These are phyloP conservation scores for Diaperis boleti DNA, from an alignment of 2,888 invertebrate species.

Conservation along the genomic window DNA sequence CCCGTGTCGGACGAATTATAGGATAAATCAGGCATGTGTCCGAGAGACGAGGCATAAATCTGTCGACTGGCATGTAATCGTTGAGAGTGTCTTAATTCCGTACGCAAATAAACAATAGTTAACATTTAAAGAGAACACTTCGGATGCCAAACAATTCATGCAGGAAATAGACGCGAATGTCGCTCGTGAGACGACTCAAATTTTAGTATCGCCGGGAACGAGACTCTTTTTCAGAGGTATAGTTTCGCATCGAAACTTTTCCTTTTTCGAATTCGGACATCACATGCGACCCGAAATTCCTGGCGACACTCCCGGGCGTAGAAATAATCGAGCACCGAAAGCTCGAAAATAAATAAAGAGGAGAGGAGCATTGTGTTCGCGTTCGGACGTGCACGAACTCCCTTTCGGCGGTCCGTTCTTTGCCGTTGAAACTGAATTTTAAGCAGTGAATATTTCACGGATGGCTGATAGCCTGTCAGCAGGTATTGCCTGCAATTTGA, in stretches of 20 bases:
- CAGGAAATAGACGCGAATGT: slow-evolving; percentile 26
- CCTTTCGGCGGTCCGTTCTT: slow-evolving; percentile 50
- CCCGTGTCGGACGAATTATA: slow-evolving; percentile 15
- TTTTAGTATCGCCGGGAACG: too few species aligned
- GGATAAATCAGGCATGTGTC: slow-evolving; percentile 32
- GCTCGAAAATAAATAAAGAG: not conserved
- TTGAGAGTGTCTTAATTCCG: slow-evolving; percentile 50
- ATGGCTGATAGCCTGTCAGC: slow-evolving; percentile 59
- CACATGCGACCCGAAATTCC: too few species aligned
- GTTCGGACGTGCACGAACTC: slow-evolving; percentile 47
- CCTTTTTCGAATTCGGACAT: too few species aligned
- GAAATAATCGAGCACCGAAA: slow-evolving; percentile 10
- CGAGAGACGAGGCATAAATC: slow-evolving; percentile 28
- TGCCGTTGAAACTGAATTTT: slow-evolving; percentile 59
- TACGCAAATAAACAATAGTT: slow-evolving; percentile 55
- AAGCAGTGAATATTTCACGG: slow-evolving; percentile 60
- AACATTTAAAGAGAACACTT: slow-evolving; percentile 39
- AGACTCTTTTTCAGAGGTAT: too few species aligned
- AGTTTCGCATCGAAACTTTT: too few species aligned
- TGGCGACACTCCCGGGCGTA: not conserved
- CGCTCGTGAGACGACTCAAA: too few species aligned
- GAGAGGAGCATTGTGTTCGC: slow-evolving; percentile 35
- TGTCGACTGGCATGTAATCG: slow-evolving; percentile 26
- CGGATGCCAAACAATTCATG: slow-evolving; percentile 40
- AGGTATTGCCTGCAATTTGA: slow-evolving; percentile 60